Percentiles rank a stretch among this genome's conserved stretches.
phyloP scores from a whole-genome alignment of 2,888 invertebrate genomes.

The Conops quadrifasciatus region DNA sequence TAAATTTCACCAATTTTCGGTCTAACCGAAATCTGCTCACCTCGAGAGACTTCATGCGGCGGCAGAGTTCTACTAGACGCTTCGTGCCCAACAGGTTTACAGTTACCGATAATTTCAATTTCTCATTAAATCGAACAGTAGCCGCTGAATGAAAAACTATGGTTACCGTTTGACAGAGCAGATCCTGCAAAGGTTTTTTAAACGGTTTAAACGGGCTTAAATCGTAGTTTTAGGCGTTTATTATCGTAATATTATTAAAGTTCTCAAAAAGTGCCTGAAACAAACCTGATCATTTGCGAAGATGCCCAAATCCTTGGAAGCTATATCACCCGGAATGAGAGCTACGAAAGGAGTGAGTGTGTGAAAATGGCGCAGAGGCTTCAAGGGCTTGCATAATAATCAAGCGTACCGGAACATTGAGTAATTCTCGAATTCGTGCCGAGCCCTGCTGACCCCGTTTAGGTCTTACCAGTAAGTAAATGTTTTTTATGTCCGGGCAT shows the following conservation, averaged over 20 bases:
- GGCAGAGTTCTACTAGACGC: constrained; percentile 89
- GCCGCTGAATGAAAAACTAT: constrained; percentile 98
- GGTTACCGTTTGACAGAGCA: constrained; percentile 76
- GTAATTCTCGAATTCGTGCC: constrained; percentile 73
- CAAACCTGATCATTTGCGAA: constrained; percentile 77
- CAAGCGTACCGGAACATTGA: constrained; percentile 74
- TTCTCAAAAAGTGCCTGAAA: background rate
- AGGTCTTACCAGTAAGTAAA: constrained; percentile 81
- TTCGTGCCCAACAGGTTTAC: constrained; percentile 96
- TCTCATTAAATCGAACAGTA: constrained; percentile 97
- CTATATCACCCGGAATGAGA: constrained; percentile 86
- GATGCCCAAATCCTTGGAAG: constrained; percentile 83
- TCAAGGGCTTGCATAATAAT: background rate
- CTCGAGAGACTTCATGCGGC: constrained; percentile 86
- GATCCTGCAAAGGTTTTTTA: constrained; percentile 68
- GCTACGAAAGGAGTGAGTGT: too few relatives aligned
- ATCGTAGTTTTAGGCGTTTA: too few relatives aligned
- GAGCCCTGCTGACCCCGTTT: constrained; percentile 77
- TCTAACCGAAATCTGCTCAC: constrained; percentile 68
- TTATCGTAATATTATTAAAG: too few relatives aligned
- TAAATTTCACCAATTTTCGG: background rate
- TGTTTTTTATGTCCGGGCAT: constrained; percentile 80
- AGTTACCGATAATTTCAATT: constrained; percentile 91
- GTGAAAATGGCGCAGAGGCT: too few relatives aligned
- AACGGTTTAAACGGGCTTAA: too few relatives aligned